Base-by-base conservation (phyloP, 2,888 invertebrate species). In the Tipula unca region DNA sequence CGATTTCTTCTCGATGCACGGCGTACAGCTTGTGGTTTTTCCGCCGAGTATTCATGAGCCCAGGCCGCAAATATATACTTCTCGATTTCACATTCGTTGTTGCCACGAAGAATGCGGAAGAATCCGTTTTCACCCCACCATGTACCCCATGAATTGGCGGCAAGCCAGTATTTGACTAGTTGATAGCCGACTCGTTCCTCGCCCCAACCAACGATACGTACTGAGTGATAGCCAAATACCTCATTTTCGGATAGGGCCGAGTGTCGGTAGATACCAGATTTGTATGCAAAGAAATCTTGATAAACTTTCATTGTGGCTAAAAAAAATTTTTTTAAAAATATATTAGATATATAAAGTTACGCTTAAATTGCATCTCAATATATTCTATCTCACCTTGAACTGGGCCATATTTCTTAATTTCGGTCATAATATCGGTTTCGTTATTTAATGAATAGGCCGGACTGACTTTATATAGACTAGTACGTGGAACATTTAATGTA, bases 201-300 rank as follows among this genome's bases (percentile, higher is more conserved):
- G 6, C 98, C 98, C 98, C 98, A 98, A 25, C 99, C 98, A 1
- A 98, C 91, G 87, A 99, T 94, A 88, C 97, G 94, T 13, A 99
- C 97, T 36, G 98, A 97, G 91, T 98, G 98, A 88, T 96, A 95
- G 0, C 96, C 96, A 84, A 93, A 92, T 86, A 93, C 90, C 85
- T 93, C 91, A 8, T 92, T 91, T 86, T 93, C 90, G 1, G 93
- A 92, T 87, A 92, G 91, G 0, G 91, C 91, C 1, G 94, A 92
- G 87, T 93, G 95, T 2, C 92, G 93, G 91, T 99, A 99, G 85
- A 99, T 92, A 3, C 98, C 98, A 69, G 94, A 93, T 86, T 93
- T 93, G 92, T 99, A 99, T 88, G 95, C 93, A 93, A 97, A 99
- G 93, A 99, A 97, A 90, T 99, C 98, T 88, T 96, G 96, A 89